Base-by-base conservation (phyloP, 1,140 invertebrate species). In the Halesus radiatus region DNA sequence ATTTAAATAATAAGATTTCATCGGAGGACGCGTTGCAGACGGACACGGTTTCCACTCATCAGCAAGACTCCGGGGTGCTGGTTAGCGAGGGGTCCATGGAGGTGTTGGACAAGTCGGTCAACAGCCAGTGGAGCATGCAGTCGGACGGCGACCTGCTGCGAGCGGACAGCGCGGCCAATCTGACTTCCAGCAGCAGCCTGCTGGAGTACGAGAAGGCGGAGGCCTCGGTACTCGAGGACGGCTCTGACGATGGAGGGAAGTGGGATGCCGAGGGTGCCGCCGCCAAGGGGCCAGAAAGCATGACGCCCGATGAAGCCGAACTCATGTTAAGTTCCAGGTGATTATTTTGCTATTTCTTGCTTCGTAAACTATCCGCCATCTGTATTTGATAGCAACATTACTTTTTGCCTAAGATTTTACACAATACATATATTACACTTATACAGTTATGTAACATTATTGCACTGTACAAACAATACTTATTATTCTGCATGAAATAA, bases 251-350 rank as follows among this genome's bases (percentile, higher is more conserved):
- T 26, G 84, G 66, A 22, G 58, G 70, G 56, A 29, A n/a, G 81
- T 73, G 76, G 83, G 76, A 60, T 62, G 75, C 79, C 32, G 79
- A 86, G n/a, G 20, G 52, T 54, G 52, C 10, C 29, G 78, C 62
- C 50, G 84, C 79, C 81, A 88, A 88, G 81, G 87, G 88, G 74
- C 91, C 92, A 15, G 94, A 95, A 85, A 92, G 93, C 18, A 96
- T 95, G 94, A 96, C 95, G 56, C 92, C 94, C n/a, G 94, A 94
- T 84, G 95, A 96, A 86, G 94, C 94, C n/a, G 95, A 96, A 85
- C 92, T 95, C 88, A 88, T 96, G 84, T 89, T 95, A 74, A 96
- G 94, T 86, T 92, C 93, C 84, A 94, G 94, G 94, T 96, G 50
- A 80, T 62, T 73, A 66, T 66, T 32, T 20, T 68, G 10, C 45